phyloP scores from a whole-genome alignment of 1,140 invertebrate genomes.

The Drosophila albomicans region DNA sequence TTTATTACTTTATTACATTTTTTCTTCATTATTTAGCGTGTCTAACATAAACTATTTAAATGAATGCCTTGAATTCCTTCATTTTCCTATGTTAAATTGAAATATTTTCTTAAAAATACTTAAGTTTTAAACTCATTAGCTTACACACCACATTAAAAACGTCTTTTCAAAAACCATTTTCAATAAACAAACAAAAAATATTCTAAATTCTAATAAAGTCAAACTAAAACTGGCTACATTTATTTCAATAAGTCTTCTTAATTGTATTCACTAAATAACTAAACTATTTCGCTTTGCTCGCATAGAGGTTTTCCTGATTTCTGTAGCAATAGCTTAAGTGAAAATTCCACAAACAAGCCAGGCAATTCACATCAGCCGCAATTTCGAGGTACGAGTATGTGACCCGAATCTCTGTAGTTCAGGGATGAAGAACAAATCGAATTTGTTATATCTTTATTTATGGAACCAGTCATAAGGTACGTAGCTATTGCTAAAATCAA shows the following conservation, averaged over 20 bases:
- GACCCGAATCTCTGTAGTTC: conserved; percentile 37
- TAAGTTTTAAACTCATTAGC: conserved; percentile 69
- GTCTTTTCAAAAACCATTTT: conserved; percentile 9
- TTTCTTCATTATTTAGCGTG: background rate
- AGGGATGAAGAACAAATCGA: conserved; percentile 44
- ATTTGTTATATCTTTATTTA: conserved; percentile 35
- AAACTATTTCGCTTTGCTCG: conserved; percentile 54
- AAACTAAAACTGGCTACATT: conserved; percentile 32
- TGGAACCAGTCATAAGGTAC: conserved; percentile 23
- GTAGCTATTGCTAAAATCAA: conserved; percentile 46
- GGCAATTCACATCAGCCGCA: conserved; percentile 42
- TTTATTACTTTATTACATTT: conserved; percentile 16
- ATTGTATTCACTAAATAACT: conserved; percentile 43
- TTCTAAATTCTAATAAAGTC: conserved; percentile 33
- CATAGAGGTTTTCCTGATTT: conserved; percentile 9
- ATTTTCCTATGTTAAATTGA: conserved; percentile 35
- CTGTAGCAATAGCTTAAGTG: conserved; percentile 32
- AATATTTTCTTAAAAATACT: conserved; percentile 63
- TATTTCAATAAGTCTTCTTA: conserved; percentile 32
- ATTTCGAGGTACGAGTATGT: conserved; percentile 53
- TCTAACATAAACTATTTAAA: conserved; percentile 61
- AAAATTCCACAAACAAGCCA: conserved; percentile 47
- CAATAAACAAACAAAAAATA: conserved; percentile 34
- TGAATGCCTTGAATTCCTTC: conserved; percentile 40
- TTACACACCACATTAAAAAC: conserved; percentile 57